A percentile compares a stretch with the other conserved stretches of the same genome.
Evolutionary conservation across 2,888 invertebrate genomes (phyloP).

Genomic region (Drosophila neonasuta): DNA sequence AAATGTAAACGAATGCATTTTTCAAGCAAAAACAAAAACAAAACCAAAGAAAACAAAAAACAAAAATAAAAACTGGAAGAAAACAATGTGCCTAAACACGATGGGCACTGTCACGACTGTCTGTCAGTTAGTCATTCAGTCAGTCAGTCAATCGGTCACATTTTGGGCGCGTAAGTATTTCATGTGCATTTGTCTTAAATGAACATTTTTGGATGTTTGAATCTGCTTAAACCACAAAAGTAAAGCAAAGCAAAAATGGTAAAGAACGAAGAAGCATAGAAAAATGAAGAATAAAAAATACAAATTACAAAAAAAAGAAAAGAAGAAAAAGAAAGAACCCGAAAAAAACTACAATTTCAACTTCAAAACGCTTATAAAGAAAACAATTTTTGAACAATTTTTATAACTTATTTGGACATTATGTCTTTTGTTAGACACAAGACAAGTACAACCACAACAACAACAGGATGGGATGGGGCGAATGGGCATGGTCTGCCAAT

Average conservation of each 20-base stretch:
- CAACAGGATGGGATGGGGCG: slow-evolving; percentile 45
- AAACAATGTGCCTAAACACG: slow-evolving; percentile 54
- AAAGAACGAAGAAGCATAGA: slow-evolving; percentile 13
- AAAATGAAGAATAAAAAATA: slow-evolving; percentile 16
- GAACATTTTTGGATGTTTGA: slow-evolving; percentile 54
- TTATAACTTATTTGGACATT: slow-evolving; percentile 73
- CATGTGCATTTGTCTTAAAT: slow-evolving; percentile 67
- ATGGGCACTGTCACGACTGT: slow-evolving; percentile 25
- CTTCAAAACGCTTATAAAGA: slow-evolving; percentile 76
- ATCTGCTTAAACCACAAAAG: slow-evolving; percentile 43
- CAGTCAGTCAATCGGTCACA: slow-evolving; percentile 32
- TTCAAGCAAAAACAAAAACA: slow-evolving; percentile 33
- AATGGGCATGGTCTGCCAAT: slow-evolving; percentile 44
- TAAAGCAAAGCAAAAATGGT: slow-evolving; percentile 11
- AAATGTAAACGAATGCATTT: slow-evolving; percentile 68
- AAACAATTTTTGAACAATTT: slow-evolving; percentile 70
- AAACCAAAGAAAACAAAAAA: slow-evolving; percentile 42
- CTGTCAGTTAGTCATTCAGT: slow-evolving; percentile 14
- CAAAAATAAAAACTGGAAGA: slow-evolving; percentile 33
- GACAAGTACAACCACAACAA: slow-evolving; percentile 32
- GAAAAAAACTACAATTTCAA: slow-evolving; percentile 75
- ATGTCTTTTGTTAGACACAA: slow-evolving; percentile 61
- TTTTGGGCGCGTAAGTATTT: slow-evolving; percentile 63
- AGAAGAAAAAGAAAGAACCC: slow-evolving; percentile 23
- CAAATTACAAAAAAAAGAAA: slow-evolving; percentile 10